Base-by-base conservation (phyloP, 2,797 vertebrate genomes). In the Sebastes vulpes region DNA sequence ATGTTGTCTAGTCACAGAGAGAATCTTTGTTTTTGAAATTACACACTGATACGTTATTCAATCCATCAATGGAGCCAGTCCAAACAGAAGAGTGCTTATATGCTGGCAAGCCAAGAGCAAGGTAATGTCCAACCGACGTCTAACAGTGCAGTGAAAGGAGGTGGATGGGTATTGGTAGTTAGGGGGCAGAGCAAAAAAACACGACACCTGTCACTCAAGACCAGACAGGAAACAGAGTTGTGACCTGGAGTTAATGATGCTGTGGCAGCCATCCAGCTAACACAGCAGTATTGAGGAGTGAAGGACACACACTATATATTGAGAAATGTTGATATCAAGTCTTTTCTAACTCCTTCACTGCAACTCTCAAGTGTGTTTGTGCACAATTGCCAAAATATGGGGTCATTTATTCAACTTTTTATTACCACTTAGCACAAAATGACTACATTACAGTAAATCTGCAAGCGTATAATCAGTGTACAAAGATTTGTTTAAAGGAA, bases 141-240 rank as follows among this genome's bases (percentile, higher is more conserved):
- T 63, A 87, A 75, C 75, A 72, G 48, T 65, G 81, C 58, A 59
- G 72, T 66, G 54, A 64, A 53, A 75, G 59, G 28, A 58, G 72
- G 20, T n/a, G 32, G 67, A 65, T 32, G 23, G 60, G 18, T 73
- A 53, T 28, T 64, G 26, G 28, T 23, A 7, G n/a, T 25, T 72
- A 46, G 23, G 61, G 38, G 46, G 23, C 18, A 25, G 65, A 75
- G 63, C 50, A 74, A 79, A 72, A 72, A 88, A 72, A 88, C 42
- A 75, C 75, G 63, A 66, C 59, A 81, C n/a, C 73, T 42, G 74
- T 78, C 79, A 81, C 63, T 85, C 68, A 87, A 67, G 31, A 64
- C 21, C 35, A 68, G 31, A 53, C 63, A 75, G 82, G 80, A 88
- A 86, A 71, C 75, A 21, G 57, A 76, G 65, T 29, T 74, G 54